phyloP scores from a whole-genome alignment of 2,113 vertebrate genomes.

The Speoplatyrhinus poulsoni region DNA sequence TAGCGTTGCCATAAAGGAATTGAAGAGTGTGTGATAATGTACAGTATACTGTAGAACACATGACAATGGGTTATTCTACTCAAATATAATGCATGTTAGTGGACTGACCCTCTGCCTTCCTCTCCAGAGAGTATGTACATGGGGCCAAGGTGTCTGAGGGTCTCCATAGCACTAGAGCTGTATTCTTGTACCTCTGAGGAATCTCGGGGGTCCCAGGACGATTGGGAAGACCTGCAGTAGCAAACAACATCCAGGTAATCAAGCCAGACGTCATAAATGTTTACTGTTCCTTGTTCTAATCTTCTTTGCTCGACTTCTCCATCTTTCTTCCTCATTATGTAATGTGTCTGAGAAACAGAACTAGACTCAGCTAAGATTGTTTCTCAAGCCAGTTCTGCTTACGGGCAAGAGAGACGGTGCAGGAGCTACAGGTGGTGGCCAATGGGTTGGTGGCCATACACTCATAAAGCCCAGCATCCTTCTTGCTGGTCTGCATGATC shows the following conservation, averaged over 20 bases:
- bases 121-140: slow-evolving; percentile 91
- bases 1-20: no score
- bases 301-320: no score
- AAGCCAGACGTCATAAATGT: not conserved
- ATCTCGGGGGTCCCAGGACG: slow-evolving; percentile 90
- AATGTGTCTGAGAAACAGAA: slow-evolving; percentile 1
- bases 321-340: not conserved
- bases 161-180: slow-evolving; percentile 93
- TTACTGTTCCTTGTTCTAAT: not conserved
- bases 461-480: slow-evolving; percentile 91
- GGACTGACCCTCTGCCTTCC: slow-evolving; percentile 82
- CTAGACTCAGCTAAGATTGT: not conserved
- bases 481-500: slow-evolving; percentile 86
- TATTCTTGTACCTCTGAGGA: slow-evolving; percentile 93
- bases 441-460: slow-evolving; percentile 89
- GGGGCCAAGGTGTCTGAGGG: slow-evolving; percentile 88
- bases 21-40: no score
- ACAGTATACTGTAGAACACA: not conserved
- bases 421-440: slow-evolving; percentile 88
- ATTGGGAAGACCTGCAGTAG: slow-evolving; percentile 83
- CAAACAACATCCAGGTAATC: not conserved
- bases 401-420: slow-evolving; percentile 92
- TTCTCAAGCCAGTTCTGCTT: slow-evolving; percentile 61
- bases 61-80: not conserved
- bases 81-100: not conserved